Base-by-base conservation (phyloP, 2,888 invertebrate genomes). In the Cheilosia pagana region DNA sequence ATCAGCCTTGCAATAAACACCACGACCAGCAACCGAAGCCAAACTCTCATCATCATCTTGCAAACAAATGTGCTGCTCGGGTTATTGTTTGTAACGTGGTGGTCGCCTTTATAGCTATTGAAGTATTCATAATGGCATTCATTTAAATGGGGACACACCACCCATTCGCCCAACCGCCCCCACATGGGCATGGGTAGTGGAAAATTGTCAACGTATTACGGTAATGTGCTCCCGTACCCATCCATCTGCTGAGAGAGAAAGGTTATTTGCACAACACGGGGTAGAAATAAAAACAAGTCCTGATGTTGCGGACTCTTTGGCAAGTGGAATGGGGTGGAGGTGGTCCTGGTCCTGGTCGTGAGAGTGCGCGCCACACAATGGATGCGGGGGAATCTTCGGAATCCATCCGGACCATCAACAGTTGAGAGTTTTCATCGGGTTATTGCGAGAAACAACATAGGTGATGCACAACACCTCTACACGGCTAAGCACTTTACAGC, bases 121-220 rank as follows among this genome's bases (percentile, higher is more conserved):
- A 85, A 85, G 85, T 85, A 85, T 85, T 85, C 81, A 85, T 85
- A 85, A 85, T 81, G 85, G 85, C 59, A 85, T 85, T 85, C 85
- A 85, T 85, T 85, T 75, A 75, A 85, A 85, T 81, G 85, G 71
- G 85, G 71, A 70, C 81, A 81, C 59, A 19, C 63, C 68, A 41
- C 35, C 43, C 45, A 25, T 43, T n/a, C 2, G 25, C 50, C 50
- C 45, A 2, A n/a, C n/a, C n/a, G n/a, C n/a, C 59, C 53, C 50
- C 19, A 23, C 21, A 14, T n/a, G n/a, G n/a, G 31, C 19, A 76
- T 57, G 19, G 21, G 50, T 50, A 21, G 50, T 81, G 68, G 74
- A 67, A 85, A 85, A 85, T 81, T 85, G 85, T 85, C 85, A 85
- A 85, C 85, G 81, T 85, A 85, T 85, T 85, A 85, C 85, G 75